A percentile compares a stretch with the other conserved stretches of the same genome.
phyloP scores from a whole-genome alignment of 2,113 vertebrate genomes.

The Microcebus griseorufus region DNA sequence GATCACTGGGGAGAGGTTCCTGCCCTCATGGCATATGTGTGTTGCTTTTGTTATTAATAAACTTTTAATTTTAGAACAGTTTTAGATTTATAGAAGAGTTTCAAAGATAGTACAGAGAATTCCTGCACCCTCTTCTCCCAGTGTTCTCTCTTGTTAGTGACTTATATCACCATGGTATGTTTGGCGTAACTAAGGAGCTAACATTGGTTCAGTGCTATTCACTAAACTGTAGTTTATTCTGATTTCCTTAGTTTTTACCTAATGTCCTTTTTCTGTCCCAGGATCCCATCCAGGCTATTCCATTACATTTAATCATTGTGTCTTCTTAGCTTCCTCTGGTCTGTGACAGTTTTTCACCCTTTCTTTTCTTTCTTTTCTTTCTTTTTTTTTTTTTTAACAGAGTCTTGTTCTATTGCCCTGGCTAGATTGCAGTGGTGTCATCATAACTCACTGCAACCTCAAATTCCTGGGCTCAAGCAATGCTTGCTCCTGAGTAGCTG shows the following conservation, averaged over 20 bases:
- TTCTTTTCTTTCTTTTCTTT: no score
- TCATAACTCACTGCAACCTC: no score
- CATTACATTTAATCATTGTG: neutral
- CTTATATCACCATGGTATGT: neutral
- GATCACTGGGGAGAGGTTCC: no score
- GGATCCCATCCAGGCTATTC: neutral
- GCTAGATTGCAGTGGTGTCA: no score
- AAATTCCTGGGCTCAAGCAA: no score
- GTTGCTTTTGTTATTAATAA: neutral
- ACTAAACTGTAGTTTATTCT: neutral
- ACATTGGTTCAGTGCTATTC: rapidly evolving
- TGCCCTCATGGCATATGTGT: neutral
- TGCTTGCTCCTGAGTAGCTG: no score
- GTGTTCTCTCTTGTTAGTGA: neutral
- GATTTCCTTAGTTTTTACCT: neutral
- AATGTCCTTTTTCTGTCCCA: neutral
- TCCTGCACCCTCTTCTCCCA: rapidly evolving
- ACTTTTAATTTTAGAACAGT: neutral
- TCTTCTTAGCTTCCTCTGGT: neutral
- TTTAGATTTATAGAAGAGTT: neutral
- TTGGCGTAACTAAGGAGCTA: neutral
- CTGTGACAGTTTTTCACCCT: neutral
- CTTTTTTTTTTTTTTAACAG: no score
- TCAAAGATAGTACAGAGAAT: neutral
- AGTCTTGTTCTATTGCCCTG: no score